These are phyloP conservation scores for Stichodactyla helianthus DNA, from an alignment of 64 coral and sea anemone species.

Conservation along the genomic window DNA sequence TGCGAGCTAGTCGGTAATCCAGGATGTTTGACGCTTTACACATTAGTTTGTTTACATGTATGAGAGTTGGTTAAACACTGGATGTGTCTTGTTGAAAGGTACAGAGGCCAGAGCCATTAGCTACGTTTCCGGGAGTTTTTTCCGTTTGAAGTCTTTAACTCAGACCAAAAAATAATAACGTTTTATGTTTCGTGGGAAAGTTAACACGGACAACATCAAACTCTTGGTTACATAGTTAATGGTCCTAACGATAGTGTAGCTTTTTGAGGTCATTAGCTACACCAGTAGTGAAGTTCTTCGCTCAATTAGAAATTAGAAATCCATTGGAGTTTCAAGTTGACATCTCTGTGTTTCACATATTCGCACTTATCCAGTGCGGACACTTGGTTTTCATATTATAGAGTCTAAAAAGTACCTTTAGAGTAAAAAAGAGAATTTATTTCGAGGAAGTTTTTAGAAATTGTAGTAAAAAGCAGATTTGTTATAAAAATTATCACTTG, in stretches of 20 bases:
- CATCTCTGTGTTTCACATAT: too few relatives aligned
- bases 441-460: too few relatives aligned
- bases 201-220: not conserved
- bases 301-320: too few relatives aligned
- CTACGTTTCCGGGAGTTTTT: not conserved
- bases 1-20: too few relatives aligned
- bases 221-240: not conserved
- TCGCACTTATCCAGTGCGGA: too few relatives aligned
- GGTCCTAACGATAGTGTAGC: not conserved
- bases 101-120: not conserved
- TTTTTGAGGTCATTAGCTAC: not conserved
- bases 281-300: too few relatives aligned
- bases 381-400: not conserved
- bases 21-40: too few relatives aligned
- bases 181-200: not conserved
- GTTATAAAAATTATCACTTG: too few relatives aligned
- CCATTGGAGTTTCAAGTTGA: too few relatives aligned
- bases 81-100: not conserved
- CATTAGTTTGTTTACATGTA: too few relatives aligned
- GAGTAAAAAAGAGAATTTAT: too few relatives aligned
- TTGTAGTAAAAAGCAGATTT: too few relatives aligned
- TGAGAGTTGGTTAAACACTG: not conserved
- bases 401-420: not conserved
- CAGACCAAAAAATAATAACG: not conserved
- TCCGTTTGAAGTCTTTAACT: not conserved